Percentiles rank a stretch among this genome's conserved stretches.
These are phyloP conservation scores for Rhynchopsitta pachyrhyncha DNA, from an alignment of 2,113 vertebrate species.

Conservation along the genomic window DNA sequence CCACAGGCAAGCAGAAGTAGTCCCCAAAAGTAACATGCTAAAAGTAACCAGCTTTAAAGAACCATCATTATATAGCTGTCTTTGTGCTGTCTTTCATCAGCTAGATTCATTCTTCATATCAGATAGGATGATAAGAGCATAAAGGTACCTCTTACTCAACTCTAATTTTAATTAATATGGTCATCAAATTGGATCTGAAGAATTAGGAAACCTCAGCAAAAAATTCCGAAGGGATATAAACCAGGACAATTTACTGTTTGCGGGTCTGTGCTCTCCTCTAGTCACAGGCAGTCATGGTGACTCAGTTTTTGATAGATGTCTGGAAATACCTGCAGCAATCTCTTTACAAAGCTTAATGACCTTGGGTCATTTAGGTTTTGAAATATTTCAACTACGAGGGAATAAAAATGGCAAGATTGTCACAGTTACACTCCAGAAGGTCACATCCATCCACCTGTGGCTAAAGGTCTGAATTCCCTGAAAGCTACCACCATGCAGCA, in stretches of 20 bases:
- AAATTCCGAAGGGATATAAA: slow-evolving; percentile 13
- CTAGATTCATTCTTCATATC: not conserved
- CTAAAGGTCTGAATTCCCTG: slow-evolving; percentile 11
- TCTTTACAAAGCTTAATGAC: slow-evolving; percentile 48
- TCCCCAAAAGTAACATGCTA: not conserved
- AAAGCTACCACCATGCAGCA: not conserved
- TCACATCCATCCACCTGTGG: not conserved
- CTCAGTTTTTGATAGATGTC: slow-evolving; percentile 1
- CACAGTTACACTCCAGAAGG: not conserved
- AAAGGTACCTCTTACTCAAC: not conserved
- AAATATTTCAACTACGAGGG: slow-evolving; percentile 21
- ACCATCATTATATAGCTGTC: not conserved
- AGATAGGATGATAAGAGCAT: not conserved
- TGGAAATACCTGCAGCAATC: slow-evolving; percentile 34
- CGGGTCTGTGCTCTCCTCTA: not conserved
- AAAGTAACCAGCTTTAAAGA: not conserved
- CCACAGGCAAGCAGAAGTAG: not conserved
- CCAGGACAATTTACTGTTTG: not conserved
- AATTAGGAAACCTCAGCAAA: slow-evolving; percentile 32
- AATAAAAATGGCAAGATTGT: slow-evolving; percentile 18
- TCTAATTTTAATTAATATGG: slow-evolving; percentile 42
- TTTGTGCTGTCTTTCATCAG: not conserved
- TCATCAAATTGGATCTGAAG: slow-evolving; percentile 35
- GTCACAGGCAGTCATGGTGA: not conserved
- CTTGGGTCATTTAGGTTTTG: slow-evolving; percentile 17